Evolutionary conservation across 2,888 invertebrate genomes (phyloP).

Genomic region (Caenorhabditis angaria): DNA sequence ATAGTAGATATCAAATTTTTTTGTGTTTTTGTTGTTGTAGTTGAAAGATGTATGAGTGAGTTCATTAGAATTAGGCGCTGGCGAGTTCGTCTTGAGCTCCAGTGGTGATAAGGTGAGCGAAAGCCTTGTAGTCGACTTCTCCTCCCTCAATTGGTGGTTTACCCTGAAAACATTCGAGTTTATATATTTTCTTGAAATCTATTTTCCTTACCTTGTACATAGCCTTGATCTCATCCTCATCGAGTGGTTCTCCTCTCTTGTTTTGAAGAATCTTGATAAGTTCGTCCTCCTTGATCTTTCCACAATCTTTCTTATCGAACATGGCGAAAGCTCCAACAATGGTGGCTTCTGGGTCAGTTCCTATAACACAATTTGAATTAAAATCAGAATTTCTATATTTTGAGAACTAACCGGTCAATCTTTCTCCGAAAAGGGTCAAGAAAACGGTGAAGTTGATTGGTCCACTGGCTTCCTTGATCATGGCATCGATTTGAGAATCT

Average conservation of each 20-base stretch:
- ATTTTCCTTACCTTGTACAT: constrained; percentile 63
- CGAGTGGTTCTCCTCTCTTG: constrained; percentile 71
- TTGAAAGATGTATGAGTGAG: constrained; percentile 11
- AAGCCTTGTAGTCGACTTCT: constrained; percentile 75
- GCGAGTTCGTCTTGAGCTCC: constrained; percentile 73
- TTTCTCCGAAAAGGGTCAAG: constrained; percentile 72
- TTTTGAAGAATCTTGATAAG: constrained; percentile 69
- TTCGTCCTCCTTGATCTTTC: constrained; percentile 74
- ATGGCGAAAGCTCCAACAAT: constrained; percentile 75
- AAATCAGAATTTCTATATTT: background rate
- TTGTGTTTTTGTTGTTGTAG: no score
- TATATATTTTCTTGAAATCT: background rate
- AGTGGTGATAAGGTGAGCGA: constrained; percentile 75
- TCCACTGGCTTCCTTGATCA: constrained; percentile 72
- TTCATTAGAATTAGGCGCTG: constrained; percentile 41
- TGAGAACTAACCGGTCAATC: constrained; percentile 65
- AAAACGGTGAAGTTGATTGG: constrained; percentile 73
- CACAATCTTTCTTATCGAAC: constrained; percentile 75
- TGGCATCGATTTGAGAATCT: constrained; percentile 70
- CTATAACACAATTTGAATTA: constrained; percentile 65
- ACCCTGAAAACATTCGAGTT: constrained; percentile 49
- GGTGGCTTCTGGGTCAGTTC: constrained; percentile 75
- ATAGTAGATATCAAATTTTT: no score
- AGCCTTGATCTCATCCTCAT: constrained; percentile 70
- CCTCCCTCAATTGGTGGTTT: constrained; percentile 75